phyloP scores from a whole-genome alignment of 2,797 vertebrate genomes.

The Coccyzus lansbergi region DNA sequence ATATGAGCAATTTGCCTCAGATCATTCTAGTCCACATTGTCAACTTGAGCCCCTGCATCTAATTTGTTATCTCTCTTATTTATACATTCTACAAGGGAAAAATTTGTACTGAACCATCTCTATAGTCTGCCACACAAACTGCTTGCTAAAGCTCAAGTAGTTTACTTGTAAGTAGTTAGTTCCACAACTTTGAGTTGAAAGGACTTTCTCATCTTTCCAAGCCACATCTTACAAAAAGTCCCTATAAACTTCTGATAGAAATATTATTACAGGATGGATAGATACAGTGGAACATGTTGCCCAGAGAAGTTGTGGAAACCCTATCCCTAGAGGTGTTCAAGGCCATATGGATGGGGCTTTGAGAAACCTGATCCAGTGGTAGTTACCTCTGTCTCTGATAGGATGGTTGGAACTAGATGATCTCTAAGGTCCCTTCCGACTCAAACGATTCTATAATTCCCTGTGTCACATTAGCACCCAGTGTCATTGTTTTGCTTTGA shows the following conservation, averaged over 20 bases:
- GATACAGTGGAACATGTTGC: too few species aligned
- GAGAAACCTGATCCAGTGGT: too few species aligned
- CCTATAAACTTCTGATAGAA: neutral
- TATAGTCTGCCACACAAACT: neutral
- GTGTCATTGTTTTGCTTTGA: neutral
- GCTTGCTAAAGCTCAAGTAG: neutral
- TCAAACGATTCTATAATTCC: too few species aligned
- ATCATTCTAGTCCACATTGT: neutral
- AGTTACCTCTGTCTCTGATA: too few species aligned
- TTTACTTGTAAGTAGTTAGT: too few species aligned
- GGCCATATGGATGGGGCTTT: too few species aligned
- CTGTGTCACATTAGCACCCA: too few species aligned
- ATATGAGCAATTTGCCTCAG: neutral
- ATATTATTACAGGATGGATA: neutral
- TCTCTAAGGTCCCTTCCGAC: too few species aligned
- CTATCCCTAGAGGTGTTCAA: too few species aligned
- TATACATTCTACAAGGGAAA: neutral
- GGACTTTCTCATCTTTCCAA: neutral
- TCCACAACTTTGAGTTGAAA: neutral
- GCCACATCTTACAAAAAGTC: neutral
- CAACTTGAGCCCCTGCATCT: neutral
- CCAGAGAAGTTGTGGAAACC: too few species aligned
- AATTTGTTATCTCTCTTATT: neutral
- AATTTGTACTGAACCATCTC: neutral
- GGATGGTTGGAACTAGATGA: too few species aligned